Evolutionary conservation across 2,797 vertebrate genomes (phyloP).

Genomic region (Huso huso): DNA sequence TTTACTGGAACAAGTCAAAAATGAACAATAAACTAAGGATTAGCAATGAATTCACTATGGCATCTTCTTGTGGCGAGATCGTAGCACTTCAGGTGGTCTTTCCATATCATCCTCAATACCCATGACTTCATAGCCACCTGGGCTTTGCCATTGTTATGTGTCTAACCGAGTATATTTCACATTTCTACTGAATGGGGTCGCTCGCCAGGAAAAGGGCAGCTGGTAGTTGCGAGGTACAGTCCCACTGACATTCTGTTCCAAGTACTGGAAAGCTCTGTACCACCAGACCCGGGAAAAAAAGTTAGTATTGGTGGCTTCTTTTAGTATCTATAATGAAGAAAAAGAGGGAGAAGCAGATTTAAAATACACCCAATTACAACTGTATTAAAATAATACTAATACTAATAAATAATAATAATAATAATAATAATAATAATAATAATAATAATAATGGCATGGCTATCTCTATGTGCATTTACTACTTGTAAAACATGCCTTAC

Average conservation of each 20-base stretch:
- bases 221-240: constrained; percentile 85
- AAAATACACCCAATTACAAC: background rate
- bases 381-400: too few species aligned
- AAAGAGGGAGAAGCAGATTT: constrained; percentile 1
- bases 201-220: constrained; percentile 70
- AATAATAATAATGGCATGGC: too few species aligned
- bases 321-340: constrained; percentile 68
- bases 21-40: constrained; percentile 51
- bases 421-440: too few species aligned
- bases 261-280: constrained; percentile 90
- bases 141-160: constrained; percentile 52
- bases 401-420: too few species aligned
- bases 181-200: constrained; percentile 51
- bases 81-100: constrained; percentile 63
- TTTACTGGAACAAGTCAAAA: constrained; percentile 62
- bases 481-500: too few species aligned
- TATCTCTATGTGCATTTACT: too few species aligned
- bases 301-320: constrained; percentile 85
- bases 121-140: constrained; percentile 29
- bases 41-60: constrained; percentile 62
- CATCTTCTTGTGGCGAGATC: constrained; percentile 55
- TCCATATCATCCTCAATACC: constrained; percentile 18
- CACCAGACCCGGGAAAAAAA: constrained; percentile 91
- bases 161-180: constrained; percentile 81
- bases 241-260: constrained; percentile 87